These are phyloP conservation scores for Coelopa pilipes DNA, from an alignment of 2,888 invertebrate genomes.

Conservation along the genomic window DNA sequence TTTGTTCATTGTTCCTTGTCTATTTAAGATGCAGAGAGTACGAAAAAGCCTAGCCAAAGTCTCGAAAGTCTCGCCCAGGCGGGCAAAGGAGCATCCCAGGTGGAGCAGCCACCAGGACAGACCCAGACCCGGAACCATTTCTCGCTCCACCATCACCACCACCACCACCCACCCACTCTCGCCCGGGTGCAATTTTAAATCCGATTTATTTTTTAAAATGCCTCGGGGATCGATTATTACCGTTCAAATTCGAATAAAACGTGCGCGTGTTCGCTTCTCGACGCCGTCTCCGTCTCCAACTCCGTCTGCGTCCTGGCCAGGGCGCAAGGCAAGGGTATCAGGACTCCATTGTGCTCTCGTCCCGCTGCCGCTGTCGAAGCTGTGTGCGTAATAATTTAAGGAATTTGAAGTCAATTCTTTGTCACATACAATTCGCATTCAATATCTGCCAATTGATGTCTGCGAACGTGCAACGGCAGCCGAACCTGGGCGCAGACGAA, in stretches of 20 bases:
- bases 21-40: no score
- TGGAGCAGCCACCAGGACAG: neutral
- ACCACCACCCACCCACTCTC: neutral
- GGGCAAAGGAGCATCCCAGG: neutral
- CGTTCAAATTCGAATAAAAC: constrained; percentile 67
- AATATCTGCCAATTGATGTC: constrained; percentile 47
- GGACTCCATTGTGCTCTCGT: constrained; percentile 9
- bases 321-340: constrained; percentile 17
- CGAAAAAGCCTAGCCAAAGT: no score
- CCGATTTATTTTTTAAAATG: constrained; percentile 68
- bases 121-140: neutral
- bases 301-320: constrained; percentile 32
- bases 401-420: constrained; percentile 63
- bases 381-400: constrained; percentile 58
- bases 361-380: constrained; percentile 7
- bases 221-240: constrained; percentile 68
- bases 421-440: constrained; percentile 48
- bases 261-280: constrained; percentile 63
- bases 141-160: neutral
- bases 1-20: no score
- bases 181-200: constrained; percentile 55
- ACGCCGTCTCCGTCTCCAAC: constrained; percentile 48
- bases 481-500: constrained; percentile 19
- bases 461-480: no score
- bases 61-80: no score